Conservation (phyloP, 1,140 invertebrate species). For the Aradophagus sp. region DNA sequence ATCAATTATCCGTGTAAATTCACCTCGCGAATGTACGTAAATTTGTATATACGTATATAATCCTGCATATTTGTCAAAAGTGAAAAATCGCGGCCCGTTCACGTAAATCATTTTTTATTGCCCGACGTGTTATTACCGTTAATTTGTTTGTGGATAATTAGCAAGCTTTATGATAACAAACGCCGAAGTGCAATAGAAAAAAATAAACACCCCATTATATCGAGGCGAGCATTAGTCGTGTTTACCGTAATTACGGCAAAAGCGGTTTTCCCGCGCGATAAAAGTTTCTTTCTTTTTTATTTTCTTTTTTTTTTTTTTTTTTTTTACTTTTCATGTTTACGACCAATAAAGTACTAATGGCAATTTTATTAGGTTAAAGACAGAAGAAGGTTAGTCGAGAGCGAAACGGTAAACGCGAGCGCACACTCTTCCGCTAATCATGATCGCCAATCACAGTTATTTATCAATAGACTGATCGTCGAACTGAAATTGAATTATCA, state of each 20-base stretch:
- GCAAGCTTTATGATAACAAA: conserved; percentile 6
- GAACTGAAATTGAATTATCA: too few relatives aligned
- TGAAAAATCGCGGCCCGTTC: conserved; percentile 1
- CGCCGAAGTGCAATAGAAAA: conserved; percentile 10
- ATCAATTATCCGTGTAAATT: too few relatives aligned
- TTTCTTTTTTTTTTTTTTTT: conserved; percentile 6
- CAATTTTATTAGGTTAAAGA: conserved; percentile 23
- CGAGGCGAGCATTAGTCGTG: conserved; percentile 15
- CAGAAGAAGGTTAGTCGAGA: conserved; percentile 9
- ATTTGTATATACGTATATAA: too few relatives aligned
- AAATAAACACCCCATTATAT: conserved; percentile 23
- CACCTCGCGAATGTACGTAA: too few relatives aligned
- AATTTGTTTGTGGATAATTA: conserved; percentile 24
- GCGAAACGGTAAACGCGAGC: too few relatives aligned
- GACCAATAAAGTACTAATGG: conserved; percentile 39
- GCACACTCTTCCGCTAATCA: too few relatives aligned
- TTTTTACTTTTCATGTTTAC: conserved; percentile 13
- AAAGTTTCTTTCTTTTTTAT: conserved; percentile 13
- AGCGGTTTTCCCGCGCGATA: conserved; percentile 17
- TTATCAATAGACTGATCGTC: too few relatives aligned
- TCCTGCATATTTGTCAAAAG: too few relatives aligned
- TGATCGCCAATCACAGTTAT: too few relatives aligned
- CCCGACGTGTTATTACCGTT: conserved; percentile 7
- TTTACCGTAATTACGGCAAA: conserved; percentile 28
- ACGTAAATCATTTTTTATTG: conserved; percentile 5